Base-by-base conservation (phyloP, 2,113 vertebrate species). In the Eptesicus fuscus region DNA sequence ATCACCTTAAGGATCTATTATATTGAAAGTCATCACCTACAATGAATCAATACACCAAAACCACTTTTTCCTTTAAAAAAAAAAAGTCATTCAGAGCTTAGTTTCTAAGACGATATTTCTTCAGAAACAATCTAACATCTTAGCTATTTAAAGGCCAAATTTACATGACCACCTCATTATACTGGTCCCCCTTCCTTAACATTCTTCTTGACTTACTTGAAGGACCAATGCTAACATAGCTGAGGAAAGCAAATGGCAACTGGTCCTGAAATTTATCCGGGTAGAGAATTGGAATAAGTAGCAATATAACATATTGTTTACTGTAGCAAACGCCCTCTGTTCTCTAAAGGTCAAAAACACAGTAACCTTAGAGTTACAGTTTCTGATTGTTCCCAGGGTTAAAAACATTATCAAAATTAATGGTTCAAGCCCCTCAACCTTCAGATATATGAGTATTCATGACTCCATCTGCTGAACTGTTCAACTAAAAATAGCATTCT, bases 391-490 rank as follows among this genome's bases (percentile, higher is more conserved):
- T 99, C 99, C 99, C 99, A 99, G 99, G 99, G 99, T 99, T 99
- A 99, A 99, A 99, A 98, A 99, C 98, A 99, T 99, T 99, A 99
- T 99, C 98, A 98, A 98, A 99, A 99, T 99, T 99, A 99, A 99
- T 99, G 99, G 99, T 98, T 99, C 93, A 97, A 98, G 98, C 98
- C 97, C 98, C 98, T 98, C 98, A 98, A 98, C 98, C 98, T 98
- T 99, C 98, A 99, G 98, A 99, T 99, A 99, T 98, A 99, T 97
- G 98, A 98, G 99, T 98, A 98, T 99, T 98, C 98, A 97, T 98
- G 98, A 96, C 97, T 98, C 98, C 97, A 98, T 99, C 98, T 99
- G 99, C 99, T 99, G 98, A 99, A 99, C 98, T 98, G 94, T 97
- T 98, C 97, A 97, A 97, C 98, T 99, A 99, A 98, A 99, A 99